Evolutionary conservation across 2,888 invertebrate genomes (phyloP).

Genomic region (Linnaemya vulpina): DNA sequence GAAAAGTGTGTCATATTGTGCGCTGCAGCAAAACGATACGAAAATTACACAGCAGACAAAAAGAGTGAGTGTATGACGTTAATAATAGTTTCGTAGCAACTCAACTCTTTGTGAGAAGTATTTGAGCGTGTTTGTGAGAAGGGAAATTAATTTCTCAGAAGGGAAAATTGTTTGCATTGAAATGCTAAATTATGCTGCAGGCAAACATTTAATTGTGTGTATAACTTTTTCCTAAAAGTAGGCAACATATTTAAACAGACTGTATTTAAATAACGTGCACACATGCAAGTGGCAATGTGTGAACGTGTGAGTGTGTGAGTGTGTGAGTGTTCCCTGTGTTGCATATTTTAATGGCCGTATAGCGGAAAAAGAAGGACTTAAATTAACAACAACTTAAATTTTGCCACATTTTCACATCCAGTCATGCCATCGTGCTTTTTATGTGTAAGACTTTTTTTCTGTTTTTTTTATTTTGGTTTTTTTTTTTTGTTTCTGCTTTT

Average conservation of each 20-base stretch:
- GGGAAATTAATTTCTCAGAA: not conserved
- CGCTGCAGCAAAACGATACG: not conserved
- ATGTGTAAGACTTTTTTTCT: too few species aligned
- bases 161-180: not conserved
- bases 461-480: too few species aligned
- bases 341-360: not conserved
- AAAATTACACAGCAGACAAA: not conserved
- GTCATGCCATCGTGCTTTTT: slow-evolving; percentile 50
- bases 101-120: not conserved
- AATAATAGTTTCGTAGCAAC: not conserved
- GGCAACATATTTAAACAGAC: not conserved
- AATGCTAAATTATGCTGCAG: not conserved
- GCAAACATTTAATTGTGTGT: not conserved
- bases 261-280: too few species aligned
- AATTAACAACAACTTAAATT: slow-evolving; percentile 44
- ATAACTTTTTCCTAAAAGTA: slow-evolving; percentile 23
- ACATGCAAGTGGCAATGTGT: too few species aligned
- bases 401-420: slow-evolving; percentile 53
- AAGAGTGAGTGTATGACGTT: not conserved
- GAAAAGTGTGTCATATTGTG: too few species aligned
- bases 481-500: not conserved
- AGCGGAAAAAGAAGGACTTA: not conserved
- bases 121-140: not conserved
- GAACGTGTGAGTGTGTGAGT: not conserved
- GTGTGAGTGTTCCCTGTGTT: not conserved